Evolutionary conservation across 2,888 invertebrate species (phyloP).

Genomic region (Carcina quercana): DNA sequence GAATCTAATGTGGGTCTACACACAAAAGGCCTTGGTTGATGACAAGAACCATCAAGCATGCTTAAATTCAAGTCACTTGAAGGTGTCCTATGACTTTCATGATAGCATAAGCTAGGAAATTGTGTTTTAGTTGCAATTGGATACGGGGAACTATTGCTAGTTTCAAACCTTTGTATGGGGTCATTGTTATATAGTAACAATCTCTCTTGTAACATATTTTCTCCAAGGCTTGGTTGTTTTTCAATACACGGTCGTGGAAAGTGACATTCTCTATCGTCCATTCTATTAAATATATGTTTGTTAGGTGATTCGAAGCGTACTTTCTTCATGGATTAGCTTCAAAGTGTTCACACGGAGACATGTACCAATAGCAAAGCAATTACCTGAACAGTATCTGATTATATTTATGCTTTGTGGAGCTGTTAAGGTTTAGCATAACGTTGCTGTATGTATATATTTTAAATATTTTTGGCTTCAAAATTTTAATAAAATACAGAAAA

Average conservation of each 20-base stretch:
- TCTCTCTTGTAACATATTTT: slow-evolving; percentile 25
- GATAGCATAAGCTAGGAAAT: neutral
- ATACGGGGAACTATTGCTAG: slow-evolving; percentile 49
- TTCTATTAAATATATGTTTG: slow-evolving; percentile 23
- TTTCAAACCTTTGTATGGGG: slow-evolving; percentile 48
- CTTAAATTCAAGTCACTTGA: slow-evolving; percentile 57
- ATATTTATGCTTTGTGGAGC: too few species aligned
- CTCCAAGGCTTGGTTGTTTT: slow-evolving; percentile 26
- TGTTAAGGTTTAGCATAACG: too few species aligned
- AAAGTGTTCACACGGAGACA: too few species aligned
- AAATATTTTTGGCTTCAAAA: too few species aligned
- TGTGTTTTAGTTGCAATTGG: slow-evolving; percentile 42
- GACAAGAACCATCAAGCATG: slow-evolving; percentile 38
- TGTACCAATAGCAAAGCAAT: too few species aligned
- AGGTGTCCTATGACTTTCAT: slow-evolving; percentile 31
- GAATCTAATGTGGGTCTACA: neutral
- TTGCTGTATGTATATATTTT: too few species aligned
- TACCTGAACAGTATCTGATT: too few species aligned
- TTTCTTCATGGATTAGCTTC: slow-evolving; percentile 65
- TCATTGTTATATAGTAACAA: slow-evolving; percentile 39
- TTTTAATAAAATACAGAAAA: too few species aligned
- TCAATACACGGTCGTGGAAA: slow-evolving; percentile 55
- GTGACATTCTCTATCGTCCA: slow-evolving; percentile 56
- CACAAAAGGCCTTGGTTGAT: neutral
- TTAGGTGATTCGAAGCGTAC: slow-evolving; percentile 53